Evolutionary conservation across 1,140 invertebrate genomes (phyloP).

Genomic region (Bombus superbus): DNA sequence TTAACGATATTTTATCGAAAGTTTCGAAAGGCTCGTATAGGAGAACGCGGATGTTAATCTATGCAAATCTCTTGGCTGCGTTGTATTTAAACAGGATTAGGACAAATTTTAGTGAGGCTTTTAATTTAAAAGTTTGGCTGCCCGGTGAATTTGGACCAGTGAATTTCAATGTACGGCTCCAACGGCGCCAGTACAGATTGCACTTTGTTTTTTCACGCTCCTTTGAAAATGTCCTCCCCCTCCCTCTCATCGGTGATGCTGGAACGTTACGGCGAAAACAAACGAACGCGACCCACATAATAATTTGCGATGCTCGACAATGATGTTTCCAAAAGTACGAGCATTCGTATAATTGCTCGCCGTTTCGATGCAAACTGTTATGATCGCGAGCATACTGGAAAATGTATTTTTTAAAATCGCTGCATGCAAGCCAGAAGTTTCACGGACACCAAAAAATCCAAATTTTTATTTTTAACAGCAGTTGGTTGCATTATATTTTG

Average conservation of each 20-base stretch:
- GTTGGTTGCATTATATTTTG: not conserved
- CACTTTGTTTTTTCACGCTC: conserved; percentile 22
- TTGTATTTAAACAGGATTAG: conserved; percentile 38
- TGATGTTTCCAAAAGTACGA: not conserved
- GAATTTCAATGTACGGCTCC: conserved; percentile 15
- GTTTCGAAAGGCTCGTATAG: not conserved
- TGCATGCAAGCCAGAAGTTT: not conserved
- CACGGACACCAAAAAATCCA: too few species aligned
- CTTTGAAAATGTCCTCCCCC: not conserved
- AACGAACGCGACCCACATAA: not conserved
- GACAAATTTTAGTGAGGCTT: conserved; percentile 29
- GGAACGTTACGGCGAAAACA: not conserved
- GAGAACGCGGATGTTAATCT: conserved; percentile 6
- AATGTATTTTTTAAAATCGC: not conserved
- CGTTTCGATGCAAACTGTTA: not conserved
- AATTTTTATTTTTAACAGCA: not conserved
- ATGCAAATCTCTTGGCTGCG: conserved; percentile 32
- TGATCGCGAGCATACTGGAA: not conserved
- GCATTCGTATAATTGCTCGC: conserved; percentile 6
- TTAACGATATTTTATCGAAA: conserved; percentile 30
- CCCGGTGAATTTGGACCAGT: not conserved
- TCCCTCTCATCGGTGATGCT: not conserved
- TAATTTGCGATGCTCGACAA: not conserved
- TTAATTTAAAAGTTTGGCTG: conserved; percentile 24
- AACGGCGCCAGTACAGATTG: not conserved